Evolutionary conservation across 2,888 invertebrate species (phyloP), one percentile per base, ranked within the genome.

Genomic region (Agonopterix alstromeriana): DNA sequence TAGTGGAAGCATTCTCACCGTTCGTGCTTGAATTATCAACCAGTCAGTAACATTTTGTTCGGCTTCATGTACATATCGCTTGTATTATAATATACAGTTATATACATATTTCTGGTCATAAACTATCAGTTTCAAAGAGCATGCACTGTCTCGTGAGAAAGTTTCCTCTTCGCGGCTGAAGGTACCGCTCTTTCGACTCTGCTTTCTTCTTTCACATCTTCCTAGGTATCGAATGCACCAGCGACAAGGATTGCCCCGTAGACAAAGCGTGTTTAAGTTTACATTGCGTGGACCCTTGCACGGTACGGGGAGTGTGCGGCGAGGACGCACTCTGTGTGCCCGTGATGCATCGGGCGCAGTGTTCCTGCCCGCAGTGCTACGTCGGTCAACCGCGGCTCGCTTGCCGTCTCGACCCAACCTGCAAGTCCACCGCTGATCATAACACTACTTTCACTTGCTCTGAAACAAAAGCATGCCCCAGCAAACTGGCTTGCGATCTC

Each of bases 221-320:
- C 89, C 81, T 90, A 93, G 94, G 94, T 90, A 93, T 93, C 90
- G 95, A 95, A 93, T 97, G 97, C 91, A 93, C 93, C 90, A 93
- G 93, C 88, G 96, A 97, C 91, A 92, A 93, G 90, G 96, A 96
- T 90, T 97, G 97, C 90, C 93, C 95, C 64, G 94, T 94, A 89
- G 96, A 97, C 90, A 95, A 95, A 90, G 94, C 96, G 80, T 97
- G 97, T 90, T 92, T 96, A 88, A 94, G 95, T 90, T 93, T 94
- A 86, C 94, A 95, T 89, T 97, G 97, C 88, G 92, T 94, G 86
- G 96, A 97, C 88, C 97, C 97, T 60, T 97, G 97, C 90, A 93
- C 93, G 73, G 91, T 96, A 73, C 93, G 95, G 67, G 96, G 94
- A 68, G 95, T 94, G 61, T 97, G 97, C 81, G 97, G 97, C 61